Evolutionary conservation across 1,140 invertebrate genomes (phyloP).

Genomic region (Drosophila littoralis): DNA sequence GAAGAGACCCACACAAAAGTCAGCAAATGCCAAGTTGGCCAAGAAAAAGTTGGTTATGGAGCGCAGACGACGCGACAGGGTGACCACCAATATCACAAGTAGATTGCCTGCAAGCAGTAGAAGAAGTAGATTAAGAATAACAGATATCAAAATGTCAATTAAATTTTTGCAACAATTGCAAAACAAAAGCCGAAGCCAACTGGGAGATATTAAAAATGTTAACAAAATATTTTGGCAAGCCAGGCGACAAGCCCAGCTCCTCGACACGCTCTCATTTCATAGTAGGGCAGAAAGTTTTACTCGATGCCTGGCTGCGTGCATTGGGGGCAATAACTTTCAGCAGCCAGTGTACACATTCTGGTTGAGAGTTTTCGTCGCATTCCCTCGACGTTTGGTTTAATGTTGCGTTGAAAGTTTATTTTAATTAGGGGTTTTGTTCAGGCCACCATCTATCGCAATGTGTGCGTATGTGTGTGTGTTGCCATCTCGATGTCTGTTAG

Average conservation of each 20-base stretch:
- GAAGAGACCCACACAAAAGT: constrained; percentile 93
- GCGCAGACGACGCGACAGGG: constrained; percentile 89
- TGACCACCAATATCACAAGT: constrained; percentile 92
- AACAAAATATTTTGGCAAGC: constrained; percentile 46
- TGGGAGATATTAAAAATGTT: constrained; percentile 49
- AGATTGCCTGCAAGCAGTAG: constrained; percentile 89
- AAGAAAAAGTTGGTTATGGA: constrained; percentile 94
- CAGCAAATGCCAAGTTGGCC: constrained; percentile 92
- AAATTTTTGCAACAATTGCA: constrained; percentile 11
- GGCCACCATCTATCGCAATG: constrained; percentile 11
- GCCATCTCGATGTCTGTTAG: constrained; percentile 16
- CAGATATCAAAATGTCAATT: constrained; percentile 33
- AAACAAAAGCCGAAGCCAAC: constrained; percentile 4
- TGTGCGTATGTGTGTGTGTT: not conserved
- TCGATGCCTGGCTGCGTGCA: not conserved
- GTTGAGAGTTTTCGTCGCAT: constrained; percentile 40
- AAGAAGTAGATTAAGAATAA: constrained; percentile 10
- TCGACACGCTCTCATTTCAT: constrained; percentile 2
- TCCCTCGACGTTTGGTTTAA: constrained; percentile 48
- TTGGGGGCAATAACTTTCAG: constrained; percentile 53
- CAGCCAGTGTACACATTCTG: constrained; percentile 29
- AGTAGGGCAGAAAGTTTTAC: constrained; percentile 39
- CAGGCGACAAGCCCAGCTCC: not conserved
- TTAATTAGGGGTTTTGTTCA: constrained; percentile 48
- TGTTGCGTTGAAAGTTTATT: constrained; percentile 61